phyloP scores from a whole-genome alignment of 2,113 vertebrate genomes.

The Nannospalax galili region DNA sequence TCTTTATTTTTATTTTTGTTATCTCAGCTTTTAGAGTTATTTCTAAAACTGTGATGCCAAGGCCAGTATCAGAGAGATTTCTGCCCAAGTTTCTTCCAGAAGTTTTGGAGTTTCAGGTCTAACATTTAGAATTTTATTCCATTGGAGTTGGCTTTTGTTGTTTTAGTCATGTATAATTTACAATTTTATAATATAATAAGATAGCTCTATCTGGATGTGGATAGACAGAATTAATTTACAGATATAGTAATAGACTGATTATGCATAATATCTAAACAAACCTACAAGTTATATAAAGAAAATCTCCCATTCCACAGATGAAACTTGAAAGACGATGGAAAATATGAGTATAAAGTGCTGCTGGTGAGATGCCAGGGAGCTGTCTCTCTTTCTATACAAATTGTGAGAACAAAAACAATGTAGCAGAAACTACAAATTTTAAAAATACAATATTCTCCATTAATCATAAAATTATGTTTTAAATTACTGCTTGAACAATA shows the following conservation, averaged over 20 bases:
- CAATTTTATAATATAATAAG: too few species aligned
- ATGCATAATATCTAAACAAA: neutral
- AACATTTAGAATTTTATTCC: neutral
- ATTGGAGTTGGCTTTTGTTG: neutral
- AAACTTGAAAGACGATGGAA: neutral
- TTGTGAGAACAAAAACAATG: neutral
- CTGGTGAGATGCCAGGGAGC: neutral
- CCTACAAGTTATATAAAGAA: neutral
- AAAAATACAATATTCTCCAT: neutral
- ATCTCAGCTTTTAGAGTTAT: neutral
- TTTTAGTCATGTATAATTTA: too few species aligned
- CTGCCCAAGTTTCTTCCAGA: neutral
- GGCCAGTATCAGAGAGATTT: neutral
- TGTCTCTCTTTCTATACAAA: too few species aligned
- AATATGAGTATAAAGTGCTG: neutral
- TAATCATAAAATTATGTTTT: neutral
- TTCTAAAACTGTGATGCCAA: neutral
- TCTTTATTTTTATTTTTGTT: neutral
- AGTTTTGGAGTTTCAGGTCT: neutral
- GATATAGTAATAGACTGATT: neutral
- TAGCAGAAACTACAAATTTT: neutral
- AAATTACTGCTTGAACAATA: neutral
- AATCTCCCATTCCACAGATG: neutral
- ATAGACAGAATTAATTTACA: neutral
- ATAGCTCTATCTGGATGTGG: neutral